Evolutionary conservation across 2,113 vertebrate genomes (phyloP), one percentile per base, ranked within the genome.

Genomic region (Mystacornis crossleyi): DNA sequence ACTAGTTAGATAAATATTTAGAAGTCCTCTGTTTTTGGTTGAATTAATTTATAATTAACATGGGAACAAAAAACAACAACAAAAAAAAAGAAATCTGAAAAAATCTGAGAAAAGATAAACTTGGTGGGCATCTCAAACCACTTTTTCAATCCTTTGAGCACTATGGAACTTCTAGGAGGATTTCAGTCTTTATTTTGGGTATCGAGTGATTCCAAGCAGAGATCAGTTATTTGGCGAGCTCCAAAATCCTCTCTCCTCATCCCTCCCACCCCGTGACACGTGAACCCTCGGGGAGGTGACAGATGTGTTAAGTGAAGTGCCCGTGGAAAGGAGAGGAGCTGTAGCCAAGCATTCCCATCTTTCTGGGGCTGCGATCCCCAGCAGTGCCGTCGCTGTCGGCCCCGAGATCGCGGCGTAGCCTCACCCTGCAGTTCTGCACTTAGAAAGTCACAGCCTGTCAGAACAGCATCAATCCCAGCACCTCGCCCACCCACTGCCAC

Each of bases 391-490:
- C 23, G 2, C 73, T 72, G 65, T 18, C 2, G 23, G 40, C 57
- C 85, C 38, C 4, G 1, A 28, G 31, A 2, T 10, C 0, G 2
- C 21, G 86, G 81, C 81, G 62, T 11, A 86, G 58, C 78, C 86
- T 23, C 72, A 82, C 91, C 92, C 94, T 48, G 77, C 19, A 65
- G 45, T 84, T 85, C 3, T n/a, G 81, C 58, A 73, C 95, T 85
- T 9, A 36, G 74, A n/a, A 23, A 96, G 89, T 87, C 94, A 64
- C 73, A 85, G 92, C 54, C 91, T 89, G 81, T 89, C 95, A 94
- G 95, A 92, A 70, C 8, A 70, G 38, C 78, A 73, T 89, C n/a
- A 80, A 48, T 55, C 54, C 86, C 74, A 94, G 84, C 89, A 40
- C 62, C 73, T 81, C 83, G 2, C 90, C 86, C 80, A 91, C 89